Base-by-base conservation (phyloP, 2,113 vertebrate species). In the Dasyprocta punctata region DNA sequence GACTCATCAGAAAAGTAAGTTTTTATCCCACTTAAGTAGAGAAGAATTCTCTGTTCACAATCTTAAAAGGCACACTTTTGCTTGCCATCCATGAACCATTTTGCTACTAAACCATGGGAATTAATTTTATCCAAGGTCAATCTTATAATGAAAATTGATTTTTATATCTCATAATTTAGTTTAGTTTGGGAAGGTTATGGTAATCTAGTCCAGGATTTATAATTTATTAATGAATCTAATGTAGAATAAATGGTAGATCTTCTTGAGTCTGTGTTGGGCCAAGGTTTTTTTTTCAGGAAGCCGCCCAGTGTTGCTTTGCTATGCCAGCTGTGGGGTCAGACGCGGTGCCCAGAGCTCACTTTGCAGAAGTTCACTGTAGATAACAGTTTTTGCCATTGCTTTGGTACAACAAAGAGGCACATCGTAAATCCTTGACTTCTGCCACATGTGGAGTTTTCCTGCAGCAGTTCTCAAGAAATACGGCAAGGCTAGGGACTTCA, bases 341-440 rank as follows among this genome's bases (percentile, higher is more conserved):
- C 16, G 0, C 89, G 63, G 96, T 97, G 97, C 91, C 96, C 96
- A 16, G 44, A 61, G 77, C 83, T 36, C 97, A 91, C 41, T 52
- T 97, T 96, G 78, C 24, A 81, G 95, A 98, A 96, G 86, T 84
- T 38, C 47, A 90, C 56, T 88, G 92, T 97, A 71, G 71, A 93
- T 97, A 98, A 98, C 85, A 97, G 94, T 82, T 97, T 97, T 75
- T 97, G 26, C 95, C 95, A 49, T 97, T 98, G 92, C 96, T 82
- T 97, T 97, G 94, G 69, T 67, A 67, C 92, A 96, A 97, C 97
- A 98, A 94, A 97, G 89, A 97, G 97, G 95, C 93, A 95, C 49
- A 96, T 98, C 96, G 97, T 98, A 98, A 98, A 98, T 98, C 98
- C 88, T 96, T 98, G 94, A 98, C 96, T 98, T 98, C 94, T 98